phyloP scores from a whole-genome alignment of 2,113 vertebrate species.

The Plectropomus leopardus region DNA sequence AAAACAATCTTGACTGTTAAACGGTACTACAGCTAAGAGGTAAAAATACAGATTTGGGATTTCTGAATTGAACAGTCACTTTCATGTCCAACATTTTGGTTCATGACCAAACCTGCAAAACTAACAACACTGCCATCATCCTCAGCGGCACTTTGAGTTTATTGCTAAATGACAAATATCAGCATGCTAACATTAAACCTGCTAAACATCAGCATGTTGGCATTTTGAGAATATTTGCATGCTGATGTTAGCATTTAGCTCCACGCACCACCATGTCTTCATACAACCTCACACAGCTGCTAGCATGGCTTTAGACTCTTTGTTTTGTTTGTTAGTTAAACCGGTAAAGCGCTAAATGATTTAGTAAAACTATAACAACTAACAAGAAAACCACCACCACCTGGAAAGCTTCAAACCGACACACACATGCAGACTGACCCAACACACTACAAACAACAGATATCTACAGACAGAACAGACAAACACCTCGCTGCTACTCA shows the following conservation, averaged over 20 bases:
- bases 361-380: constrained; percentile 6
- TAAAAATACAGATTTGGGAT: no score
- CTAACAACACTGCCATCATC: background rate
- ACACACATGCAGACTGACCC: constrained; percentile 70
- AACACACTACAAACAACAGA: constrained; percentile 41
- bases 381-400: constrained; percentile 62
- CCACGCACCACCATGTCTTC: background rate
- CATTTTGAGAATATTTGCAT: background rate
- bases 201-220: background rate
- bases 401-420: constrained; percentile 52
- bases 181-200: background rate
- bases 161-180: background rate
- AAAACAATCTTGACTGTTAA: no score
- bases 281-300: background rate
- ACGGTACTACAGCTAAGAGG: no score
- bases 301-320: background rate
- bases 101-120: background rate
- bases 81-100: background rate
- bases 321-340: constrained; percentile 18
- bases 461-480: constrained; percentile 63
- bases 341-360: background rate
- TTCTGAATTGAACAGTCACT: no score
- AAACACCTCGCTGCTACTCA: constrained; percentile 58
- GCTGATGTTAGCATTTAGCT: constrained; percentile 6
- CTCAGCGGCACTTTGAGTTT: background rate